Evolutionary conservation across 1,140 invertebrate species (phyloP).

Genomic region (Coelopa frigida): DNA sequence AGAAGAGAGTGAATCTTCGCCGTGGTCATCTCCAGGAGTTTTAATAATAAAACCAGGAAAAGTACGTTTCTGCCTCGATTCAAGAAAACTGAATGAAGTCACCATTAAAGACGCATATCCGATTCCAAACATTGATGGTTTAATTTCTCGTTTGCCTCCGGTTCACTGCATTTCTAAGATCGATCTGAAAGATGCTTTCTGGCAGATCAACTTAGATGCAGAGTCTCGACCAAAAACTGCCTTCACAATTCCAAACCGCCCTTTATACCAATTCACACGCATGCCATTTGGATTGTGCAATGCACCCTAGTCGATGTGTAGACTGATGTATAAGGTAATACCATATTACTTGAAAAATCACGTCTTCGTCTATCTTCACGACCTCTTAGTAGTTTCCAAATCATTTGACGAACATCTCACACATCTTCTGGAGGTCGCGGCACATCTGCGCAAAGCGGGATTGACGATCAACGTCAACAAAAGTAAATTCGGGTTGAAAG

Average conservation of each 20-base stretch:
- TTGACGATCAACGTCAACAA: conserved; percentile 23
- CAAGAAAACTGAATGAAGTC: conserved; percentile 22
- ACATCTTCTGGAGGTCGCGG: neutral
- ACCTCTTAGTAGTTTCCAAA: conserved; percentile 6
- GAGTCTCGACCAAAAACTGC: conserved; percentile 32
- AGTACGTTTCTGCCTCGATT: conserved; percentile 28
- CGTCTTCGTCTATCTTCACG: conserved; percentile 16
- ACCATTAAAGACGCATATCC: conserved; percentile 27
- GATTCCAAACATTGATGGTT: conserved; percentile 26
- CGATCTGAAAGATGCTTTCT: conserved; percentile 18
- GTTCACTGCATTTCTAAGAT: conserved; percentile 19
- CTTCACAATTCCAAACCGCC: conserved; percentile 36
- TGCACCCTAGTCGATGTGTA: conserved; percentile 7
- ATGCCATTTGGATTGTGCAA: conserved; percentile 22
- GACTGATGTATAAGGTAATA: conserved; percentile 22
- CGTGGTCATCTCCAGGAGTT: conserved; percentile 3
- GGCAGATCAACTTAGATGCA: conserved; percentile 16
- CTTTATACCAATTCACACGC: conserved; percentile 24
- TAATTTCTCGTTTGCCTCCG: conserved; percentile 22
- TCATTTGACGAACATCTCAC: conserved; percentile 7
- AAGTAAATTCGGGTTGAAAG: conserved; percentile 19
- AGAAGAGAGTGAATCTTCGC: conserved; percentile 18
- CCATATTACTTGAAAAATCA: conserved; percentile 31
- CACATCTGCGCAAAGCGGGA: conserved; percentile 8
- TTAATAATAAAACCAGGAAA: conserved; percentile 16